Evolutionary conservation across 2,888 invertebrate species (phyloP), one percentile per base, ranked within the genome.

Genomic region (Nomada ferruginata): DNA sequence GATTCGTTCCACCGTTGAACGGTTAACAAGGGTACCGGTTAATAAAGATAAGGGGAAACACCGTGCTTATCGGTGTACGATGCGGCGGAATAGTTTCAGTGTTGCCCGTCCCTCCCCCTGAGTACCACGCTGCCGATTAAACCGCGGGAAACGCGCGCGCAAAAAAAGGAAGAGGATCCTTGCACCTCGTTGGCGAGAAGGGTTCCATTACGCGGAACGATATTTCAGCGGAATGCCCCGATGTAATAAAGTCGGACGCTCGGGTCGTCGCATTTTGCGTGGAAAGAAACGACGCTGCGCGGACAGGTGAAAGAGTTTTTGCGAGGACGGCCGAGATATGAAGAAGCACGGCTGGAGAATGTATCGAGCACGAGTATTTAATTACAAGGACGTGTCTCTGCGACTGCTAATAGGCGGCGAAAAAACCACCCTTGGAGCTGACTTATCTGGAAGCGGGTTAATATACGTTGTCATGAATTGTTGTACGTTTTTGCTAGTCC

Each of bases 351-450:
- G 55, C 42, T 20, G 47, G 15, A 9, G 57, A 52, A 71, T 42
- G 75, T 55, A 72, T 66, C 47, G 20, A 47, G 29, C 69, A 36
- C 23, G 44, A 59, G 63, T 29, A 74, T 75, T 78, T 78, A 80
- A 80, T 80, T 78, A 80, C 79, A 79, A 78, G 79, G 79, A 80
- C 78, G 79, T 57, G 50, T 79, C 68, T 64, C 59, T 29, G 64
- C 52, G 50, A 42, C 23, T 29, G 55, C 59, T 50, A 55, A 68
- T 52, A 52, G 36, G 47, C 71, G 9, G 3, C 5, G 53, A 53
- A 66, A 77, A 70, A 79, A 65, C 29, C 23, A 11, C 53, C 59
- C 63, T 42, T n/a, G 29, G 15, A 59, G 23, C 23, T 23, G 64
- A 7, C 13, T 69, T 64, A 47, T 63, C 29, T 36, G 47, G 64